Evolutionary conservation across 2,113 vertebrate genomes (phyloP), one percentile per base, ranked within the genome.

Genomic region (Notothenia rossii): DNA sequence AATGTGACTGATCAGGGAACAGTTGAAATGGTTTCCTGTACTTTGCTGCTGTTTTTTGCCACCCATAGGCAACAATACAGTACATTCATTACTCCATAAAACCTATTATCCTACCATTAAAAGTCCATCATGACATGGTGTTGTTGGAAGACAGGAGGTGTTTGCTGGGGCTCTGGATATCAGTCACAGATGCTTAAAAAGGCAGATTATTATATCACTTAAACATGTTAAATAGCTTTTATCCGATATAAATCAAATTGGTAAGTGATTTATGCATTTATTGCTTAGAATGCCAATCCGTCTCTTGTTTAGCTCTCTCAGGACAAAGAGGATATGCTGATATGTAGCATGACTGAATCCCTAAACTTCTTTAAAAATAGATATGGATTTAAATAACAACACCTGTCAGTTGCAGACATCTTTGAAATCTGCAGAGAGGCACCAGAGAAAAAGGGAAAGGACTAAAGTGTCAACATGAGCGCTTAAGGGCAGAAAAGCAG

Each of bases 21-120:
- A 67, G 58, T 54, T 59, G n/a, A 73, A 81, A 79, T 60, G 36
- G 56, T 72, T 85, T 81, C 29, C 65, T 86, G 66, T 74, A 58
- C 66, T 68, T 62, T 72, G 75, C 61, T 29, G 49, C 67, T 80
- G 76, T 86, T 92, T 87, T 85, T 73, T 67, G 63, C 78, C 72
- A 88, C 79, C 84, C 72, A 22, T 81, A 76, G 83, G 89, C 85
- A 84, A 89, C 81, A 85, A 91, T 88, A 84, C 78, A 72, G 81
- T 85, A 81, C 85, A 88, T 93, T 89, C 69, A 91, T 93, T 86
- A 90, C 83, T 77, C 88, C 68, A 89, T 90, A 89, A 92, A 89
- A 83, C 62, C 85, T 85, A 89, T 93, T 89, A 91, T 82, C 48
- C 72, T 59, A 54, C 79, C 89, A 90, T 93, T 92, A 92, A 89